These are phyloP conservation scores for Galbula dea DNA, from an alignment of 2,113 vertebrate genomes.

Conservation along the genomic window DNA sequence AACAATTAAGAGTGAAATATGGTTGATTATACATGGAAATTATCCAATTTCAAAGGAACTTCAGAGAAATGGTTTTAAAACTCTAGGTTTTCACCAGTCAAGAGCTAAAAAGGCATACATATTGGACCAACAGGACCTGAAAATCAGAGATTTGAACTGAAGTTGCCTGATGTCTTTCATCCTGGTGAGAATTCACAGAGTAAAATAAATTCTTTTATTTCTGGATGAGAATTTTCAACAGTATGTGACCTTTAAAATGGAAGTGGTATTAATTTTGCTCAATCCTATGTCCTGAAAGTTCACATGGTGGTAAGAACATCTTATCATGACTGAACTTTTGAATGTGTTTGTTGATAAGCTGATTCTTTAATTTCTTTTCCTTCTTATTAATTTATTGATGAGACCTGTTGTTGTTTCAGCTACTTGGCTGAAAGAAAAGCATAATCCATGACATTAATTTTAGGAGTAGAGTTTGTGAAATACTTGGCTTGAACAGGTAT, in stretches of 20 bases:
- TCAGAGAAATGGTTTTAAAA: background rate
- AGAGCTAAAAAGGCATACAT: background rate
- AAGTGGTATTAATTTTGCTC: background rate
- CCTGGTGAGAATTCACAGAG: background rate
- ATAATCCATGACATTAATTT: background rate
- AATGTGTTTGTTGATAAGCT: background rate
- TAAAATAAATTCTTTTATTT: background rate
- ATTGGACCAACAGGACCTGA: background rate
- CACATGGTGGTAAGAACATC: background rate
- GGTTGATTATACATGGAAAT: background rate
- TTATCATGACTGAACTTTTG: background rate
- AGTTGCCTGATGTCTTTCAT: background rate
- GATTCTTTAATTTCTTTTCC: background rate
- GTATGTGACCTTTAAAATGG: background rate
- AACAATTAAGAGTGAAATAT: background rate
- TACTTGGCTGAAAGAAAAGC: background rate
- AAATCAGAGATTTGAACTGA: background rate
- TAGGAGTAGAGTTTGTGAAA: background rate
- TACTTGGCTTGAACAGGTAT: background rate
- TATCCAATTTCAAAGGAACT: background rate
- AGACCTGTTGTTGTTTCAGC: background rate
- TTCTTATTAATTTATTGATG: background rate
- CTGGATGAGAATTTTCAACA: background rate
- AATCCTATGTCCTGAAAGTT: background rate
- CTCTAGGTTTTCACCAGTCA: background rate